These are phyloP conservation scores for Melospiza georgiana DNA, from an alignment of 2,113 vertebrate genomes.

Conservation along the genomic window DNA sequence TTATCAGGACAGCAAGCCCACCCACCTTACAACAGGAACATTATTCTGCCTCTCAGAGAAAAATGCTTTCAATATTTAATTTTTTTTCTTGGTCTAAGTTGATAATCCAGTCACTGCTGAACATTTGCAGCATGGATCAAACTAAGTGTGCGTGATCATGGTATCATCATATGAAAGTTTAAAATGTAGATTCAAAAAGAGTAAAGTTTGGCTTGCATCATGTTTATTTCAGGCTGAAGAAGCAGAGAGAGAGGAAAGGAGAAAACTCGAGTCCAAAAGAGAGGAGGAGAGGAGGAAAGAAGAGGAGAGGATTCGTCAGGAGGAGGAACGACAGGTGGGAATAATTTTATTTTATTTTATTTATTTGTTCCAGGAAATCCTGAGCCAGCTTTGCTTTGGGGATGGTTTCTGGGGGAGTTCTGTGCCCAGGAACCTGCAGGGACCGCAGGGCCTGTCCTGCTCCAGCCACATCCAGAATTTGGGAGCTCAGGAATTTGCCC, in stretches of 20 bases:
- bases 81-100: background rate
- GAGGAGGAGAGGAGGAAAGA: conserved; percentile 89
- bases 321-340: conserved; percentile 81
- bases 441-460: background rate
- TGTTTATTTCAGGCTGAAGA: conserved; percentile 81
- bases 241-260: conserved; percentile 92
- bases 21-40: background rate
- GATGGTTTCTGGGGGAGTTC: background rate
- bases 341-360: background rate
- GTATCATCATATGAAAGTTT: background rate
- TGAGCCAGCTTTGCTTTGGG: background rate
- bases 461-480: background rate
- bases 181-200: background rate
- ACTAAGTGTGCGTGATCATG: too few relatives aligned
- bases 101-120: too few relatives aligned
- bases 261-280: conserved; percentile 83
- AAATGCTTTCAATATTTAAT: background rate
- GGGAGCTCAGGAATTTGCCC: background rate
- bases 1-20: background rate
- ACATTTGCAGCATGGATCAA: too few relatives aligned
- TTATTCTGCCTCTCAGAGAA: background rate
- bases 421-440: background rate
- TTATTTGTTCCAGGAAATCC: background rate
- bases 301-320: conserved; percentile 83
- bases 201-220: background rate